Base-by-base conservation (phyloP, 2,888 invertebrate genomes). In the Lasioglossum pauxillum region DNA sequence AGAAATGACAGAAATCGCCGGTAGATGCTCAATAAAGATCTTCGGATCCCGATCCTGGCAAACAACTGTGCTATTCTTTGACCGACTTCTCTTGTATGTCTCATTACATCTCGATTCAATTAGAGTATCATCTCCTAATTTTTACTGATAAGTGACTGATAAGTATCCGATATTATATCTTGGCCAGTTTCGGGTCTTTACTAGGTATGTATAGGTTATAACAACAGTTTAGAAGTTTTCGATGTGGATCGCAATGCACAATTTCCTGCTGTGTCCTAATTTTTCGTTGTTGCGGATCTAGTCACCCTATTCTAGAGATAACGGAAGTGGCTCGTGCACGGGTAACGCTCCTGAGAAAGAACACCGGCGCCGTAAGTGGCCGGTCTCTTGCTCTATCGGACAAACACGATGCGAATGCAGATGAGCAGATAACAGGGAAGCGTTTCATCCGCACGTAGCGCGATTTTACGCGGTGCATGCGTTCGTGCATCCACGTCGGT, bases 371-470 rank as follows among this genome's bases (percentile, higher is more conserved):
- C 31, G 73, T 74, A 79, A 78, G 78, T 74, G 82, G 77, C 75
- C 67, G 86, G 46, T 84, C 75, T 73, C 81, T 81, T 64, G 77
- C 76, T 82, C 81, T 67, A 84, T 83, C 80, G 74, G 44, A 72
- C 74, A 83, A 72, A 85, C 79, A 82, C 41, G 85, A 90, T 85
- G 82, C 77, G 87, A 74, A 71, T 67, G 76, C 73, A 76, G 85
- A 90, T 79, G 86, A 84, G 83, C 73, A 80, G 84, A 88, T 87
- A 85, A 67, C 81, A 49, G 72, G 53, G 74, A 49, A 87, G 73
- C 80, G 85, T 83, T 79, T 82, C 74, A 78, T 64, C 53, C 74
- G 71, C 60, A 49, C 74, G 78, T 82, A 81, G 19, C 71, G 72
- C 82, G 80, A 78, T 77, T 85, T 78, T 74, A 80, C 82, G 80